Percentiles rank a stretch among this genome's conserved stretches.
These are phyloP conservation scores for Trinectes maculatus DNA, from an alignment of 2,113 vertebrate species.

Conservation along the genomic window DNA sequence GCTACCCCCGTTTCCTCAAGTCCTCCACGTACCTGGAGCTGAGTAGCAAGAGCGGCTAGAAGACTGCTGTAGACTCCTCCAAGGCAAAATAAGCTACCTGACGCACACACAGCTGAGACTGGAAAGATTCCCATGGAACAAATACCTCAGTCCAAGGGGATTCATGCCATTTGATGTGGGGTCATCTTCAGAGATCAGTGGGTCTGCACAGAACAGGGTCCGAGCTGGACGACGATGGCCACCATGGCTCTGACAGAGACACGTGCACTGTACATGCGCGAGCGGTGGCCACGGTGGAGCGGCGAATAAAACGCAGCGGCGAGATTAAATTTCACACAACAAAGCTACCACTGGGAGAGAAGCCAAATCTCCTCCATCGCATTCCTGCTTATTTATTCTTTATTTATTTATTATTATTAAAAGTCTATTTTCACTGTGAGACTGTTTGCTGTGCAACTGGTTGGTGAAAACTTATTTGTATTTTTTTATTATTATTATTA, in stretches of 20 bases:
- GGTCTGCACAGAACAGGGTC: neutral
- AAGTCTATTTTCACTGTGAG: constrained; percentile 35
- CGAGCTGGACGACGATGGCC: constrained; percentile 5
- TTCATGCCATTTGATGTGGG: constrained; percentile 13
- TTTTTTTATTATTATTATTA: constrained; percentile 15
- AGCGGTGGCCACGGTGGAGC: neutral
- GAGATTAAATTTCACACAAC: constrained; percentile 40
- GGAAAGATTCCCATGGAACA: constrained; percentile 23
- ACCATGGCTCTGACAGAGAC: constrained; percentile 18
- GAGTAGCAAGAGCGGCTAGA: constrained; percentile 61
- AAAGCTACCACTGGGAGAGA: constrained; percentile 31
- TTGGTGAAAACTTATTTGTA: constrained; percentile 22
- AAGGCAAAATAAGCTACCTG: constrained; percentile 3
- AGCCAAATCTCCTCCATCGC: neutral
- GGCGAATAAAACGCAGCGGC: neutral
- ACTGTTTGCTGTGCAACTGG: constrained; percentile 25
- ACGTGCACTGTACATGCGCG: constrained; percentile 12
- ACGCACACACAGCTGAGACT: constrained; percentile 11
- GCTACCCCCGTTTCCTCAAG: constrained; percentile 91
- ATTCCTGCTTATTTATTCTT: constrained; percentile 69
- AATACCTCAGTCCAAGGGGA: constrained; percentile 25
- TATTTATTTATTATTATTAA: constrained; percentile 70
- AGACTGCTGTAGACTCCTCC: constrained; percentile 4
- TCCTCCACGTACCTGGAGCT: constrained; percentile 80
- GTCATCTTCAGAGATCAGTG: neutral